Evolutionary conservation across 1,140 invertebrate genomes (phyloP), one percentile per base, ranked within the genome.

Genomic region (Drosophila athabasca): DNA sequence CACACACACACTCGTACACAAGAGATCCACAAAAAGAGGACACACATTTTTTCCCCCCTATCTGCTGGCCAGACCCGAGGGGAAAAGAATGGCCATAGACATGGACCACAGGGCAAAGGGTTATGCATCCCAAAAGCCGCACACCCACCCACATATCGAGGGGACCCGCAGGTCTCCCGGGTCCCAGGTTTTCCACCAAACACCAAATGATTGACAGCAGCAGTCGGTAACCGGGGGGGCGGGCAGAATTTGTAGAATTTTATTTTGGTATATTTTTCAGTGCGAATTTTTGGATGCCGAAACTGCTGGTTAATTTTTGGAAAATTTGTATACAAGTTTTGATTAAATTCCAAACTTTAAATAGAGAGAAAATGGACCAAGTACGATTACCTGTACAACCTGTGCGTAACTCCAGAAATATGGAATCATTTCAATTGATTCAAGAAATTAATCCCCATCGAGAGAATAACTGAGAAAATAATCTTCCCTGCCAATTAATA

Each of bases 161-260:
- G 35, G 11, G 11, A 39, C 11, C 35, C 31, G 31, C 31, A 31
- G 31, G 26, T n/a, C 15, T 26, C 15, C 13, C 6, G 6, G 9
- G 8, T 19, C 44, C 13, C 6, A 15, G 9, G 8, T 19, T 15
- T 45, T n/a, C 17, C 17, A 31, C 31, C 71, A 43, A 19, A 54
- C 41, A 19, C 45, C 6, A 50, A 61, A 62, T 72, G 69, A 79
- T 79, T 79, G 76, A 79, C 68, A 78, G 73, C 51, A 61, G 59
- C 43, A 64, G 29, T 49, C 17, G 24, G 26, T 53, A 55, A 43
- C 46, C 17, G 17, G 29, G 1, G n/a, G 50, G 9, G n/a, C n/a
- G n/a, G 29, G 8, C 29, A 15, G 13, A 24, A 26, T 44, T 5
- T 6, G 24, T 11, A 3, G 3, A 15, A 15, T 19, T 19, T 39